Conservation (phyloP, 1,140 invertebrate genomes). For the Tetraneura akinire region DNA sequence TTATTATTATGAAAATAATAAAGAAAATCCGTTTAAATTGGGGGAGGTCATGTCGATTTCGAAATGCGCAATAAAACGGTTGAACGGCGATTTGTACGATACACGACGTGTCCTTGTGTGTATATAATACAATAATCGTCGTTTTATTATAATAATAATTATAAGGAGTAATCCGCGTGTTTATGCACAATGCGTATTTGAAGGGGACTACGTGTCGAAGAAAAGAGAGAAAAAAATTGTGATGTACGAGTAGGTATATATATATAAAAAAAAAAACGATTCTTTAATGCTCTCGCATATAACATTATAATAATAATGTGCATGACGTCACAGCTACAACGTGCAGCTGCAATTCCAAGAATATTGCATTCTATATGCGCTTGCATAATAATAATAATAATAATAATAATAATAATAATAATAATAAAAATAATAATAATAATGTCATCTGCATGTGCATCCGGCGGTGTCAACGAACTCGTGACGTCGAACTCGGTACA, state of each 20-base stretch:
- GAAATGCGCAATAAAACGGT: neutral
- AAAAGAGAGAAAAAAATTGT: neutral
- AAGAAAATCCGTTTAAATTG: neutral
- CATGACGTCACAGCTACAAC: constrained; percentile 21
- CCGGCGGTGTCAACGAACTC: constrained; percentile 29
- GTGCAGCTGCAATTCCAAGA: neutral
- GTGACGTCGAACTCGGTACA: neutral
- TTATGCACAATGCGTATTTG: too few species aligned
- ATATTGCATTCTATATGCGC: constrained; percentile 20
- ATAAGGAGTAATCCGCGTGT: too few species aligned
- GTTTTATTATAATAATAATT: neutral
- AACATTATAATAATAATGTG: neutral
- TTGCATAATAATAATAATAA: constrained; percentile 40
- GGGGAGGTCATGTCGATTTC: constrained; percentile 16
- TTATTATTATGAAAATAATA: too few species aligned
- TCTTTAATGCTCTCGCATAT: too few species aligned
- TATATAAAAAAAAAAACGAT: neutral
- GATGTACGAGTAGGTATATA: too few species aligned
- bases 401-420: too few species aligned
- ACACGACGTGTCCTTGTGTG: constrained; percentile 35
- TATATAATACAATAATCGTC: too few species aligned
- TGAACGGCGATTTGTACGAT: constrained; percentile 5
- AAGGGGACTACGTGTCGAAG: neutral
- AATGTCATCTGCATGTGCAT: constrained; percentile 25
- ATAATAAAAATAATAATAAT: constrained; percentile 38